phyloP scores from a whole-genome alignment of 2,797 vertebrate species.

The Myiothlypis chrysogaster region DNA sequence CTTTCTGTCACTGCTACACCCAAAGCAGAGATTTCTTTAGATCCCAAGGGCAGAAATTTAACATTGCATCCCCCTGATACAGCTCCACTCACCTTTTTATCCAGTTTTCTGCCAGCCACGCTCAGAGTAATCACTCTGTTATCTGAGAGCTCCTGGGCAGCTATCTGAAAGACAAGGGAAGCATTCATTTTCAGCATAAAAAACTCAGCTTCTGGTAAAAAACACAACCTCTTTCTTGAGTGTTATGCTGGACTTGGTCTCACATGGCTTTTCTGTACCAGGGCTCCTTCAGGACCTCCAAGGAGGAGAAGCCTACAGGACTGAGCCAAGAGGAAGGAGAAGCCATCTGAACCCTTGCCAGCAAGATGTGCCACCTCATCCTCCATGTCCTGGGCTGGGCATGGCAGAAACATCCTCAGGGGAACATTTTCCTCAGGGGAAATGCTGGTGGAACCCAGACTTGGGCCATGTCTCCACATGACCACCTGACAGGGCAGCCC shows the following conservation, averaged over 20 bases:
- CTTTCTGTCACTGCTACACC: neutral
- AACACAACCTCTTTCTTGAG: neutral
- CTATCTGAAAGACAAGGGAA: conserved; percentile 80
- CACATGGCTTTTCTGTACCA: neutral
- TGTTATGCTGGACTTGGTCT: neutral
- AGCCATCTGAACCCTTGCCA: neutral
- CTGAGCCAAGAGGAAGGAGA: neutral
- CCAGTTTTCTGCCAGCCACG: conserved; percentile 93
- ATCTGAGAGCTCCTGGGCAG: conserved; percentile 95
- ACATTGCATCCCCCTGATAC: neutral
- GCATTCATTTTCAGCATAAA: neutral
- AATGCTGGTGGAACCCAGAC: neutral
- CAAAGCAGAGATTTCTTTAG: neutral
- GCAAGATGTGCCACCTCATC: neutral
- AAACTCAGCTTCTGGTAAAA: neutral
- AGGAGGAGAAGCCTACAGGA: neutral
- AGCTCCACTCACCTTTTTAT: conserved; percentile 89
- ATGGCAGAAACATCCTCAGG: neutral
- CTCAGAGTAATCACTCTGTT: conserved; percentile 96
- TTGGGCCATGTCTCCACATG: rapidly evolving
- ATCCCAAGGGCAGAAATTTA: neutral
- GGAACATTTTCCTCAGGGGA: neutral
- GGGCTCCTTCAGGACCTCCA: neutral
- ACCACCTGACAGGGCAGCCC: rapidly evolving
- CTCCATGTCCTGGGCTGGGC: neutral